Evolutionary conservation across 30 jellyfish, hydroid and myxozoan species (phyloP).

Genomic region (Nemopilema nomurai): DNA sequence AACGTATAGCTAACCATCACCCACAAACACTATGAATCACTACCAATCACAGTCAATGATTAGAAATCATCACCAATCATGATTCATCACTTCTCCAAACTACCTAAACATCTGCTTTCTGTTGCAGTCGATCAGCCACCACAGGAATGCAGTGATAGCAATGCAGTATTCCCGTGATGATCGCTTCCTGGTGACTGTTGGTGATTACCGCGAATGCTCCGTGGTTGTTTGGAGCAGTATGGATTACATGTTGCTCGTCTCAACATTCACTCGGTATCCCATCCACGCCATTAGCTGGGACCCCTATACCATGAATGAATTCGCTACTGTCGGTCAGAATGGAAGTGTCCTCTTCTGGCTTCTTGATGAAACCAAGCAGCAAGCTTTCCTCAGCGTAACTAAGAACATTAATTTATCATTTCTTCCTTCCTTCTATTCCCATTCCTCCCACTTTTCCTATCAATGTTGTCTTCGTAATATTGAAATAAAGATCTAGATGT

Average conservation of each 20-base stretch:
- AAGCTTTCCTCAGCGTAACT: slow-evolving; percentile 58
- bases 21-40: too few species aligned
- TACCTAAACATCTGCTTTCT: not conserved
- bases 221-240: slow-evolving; percentile 81
- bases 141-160: slow-evolving; percentile 61
- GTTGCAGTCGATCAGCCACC: slow-evolving; percentile 68
- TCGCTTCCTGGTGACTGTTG: slow-evolving; percentile 74
- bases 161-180: slow-evolving; percentile 92
- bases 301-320: slow-evolving; percentile 86
- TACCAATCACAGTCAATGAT: too few species aligned
- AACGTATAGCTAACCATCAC: too few species aligned
- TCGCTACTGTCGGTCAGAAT: slow-evolving; percentile 90
- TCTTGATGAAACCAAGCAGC: slow-evolving; percentile 70
- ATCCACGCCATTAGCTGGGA: slow-evolving; percentile 85
- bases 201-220: slow-evolving; percentile 83
- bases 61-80: not conserved
- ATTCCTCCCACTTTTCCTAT: too few species aligned
- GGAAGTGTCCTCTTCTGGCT: slow-evolving; percentile 82
- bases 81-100: not conserved
- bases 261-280: slow-evolving; percentile 72
- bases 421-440: too few species aligned
- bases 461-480: too few species aligned
- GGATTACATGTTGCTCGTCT: slow-evolving; percentile 54
- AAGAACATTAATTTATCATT: not conserved
- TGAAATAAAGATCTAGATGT: too few species aligned